Evolutionary conservation across 2,888 invertebrate species (phyloP).

Genomic region (Lithosia quadra): DNA sequence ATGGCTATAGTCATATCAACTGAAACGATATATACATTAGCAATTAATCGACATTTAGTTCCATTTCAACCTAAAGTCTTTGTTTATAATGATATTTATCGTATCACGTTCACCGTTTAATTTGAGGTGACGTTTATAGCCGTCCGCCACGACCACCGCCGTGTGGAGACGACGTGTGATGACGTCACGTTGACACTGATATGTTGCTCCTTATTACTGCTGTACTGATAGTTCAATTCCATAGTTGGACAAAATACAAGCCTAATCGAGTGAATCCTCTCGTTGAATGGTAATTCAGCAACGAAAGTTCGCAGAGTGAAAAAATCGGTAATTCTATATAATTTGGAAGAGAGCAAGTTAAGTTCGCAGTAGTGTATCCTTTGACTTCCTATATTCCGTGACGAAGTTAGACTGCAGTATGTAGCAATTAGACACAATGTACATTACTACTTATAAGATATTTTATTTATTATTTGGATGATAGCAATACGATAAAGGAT

Average conservation of each 20-base stretch:
- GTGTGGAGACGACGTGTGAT: conserved; percentile 5
- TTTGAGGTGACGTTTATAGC: neutral
- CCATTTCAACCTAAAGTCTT: neutral
- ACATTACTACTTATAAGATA: neutral
- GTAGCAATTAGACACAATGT: no score
- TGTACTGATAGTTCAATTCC: neutral
- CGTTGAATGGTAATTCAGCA: neutral
- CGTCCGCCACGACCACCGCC: conserved; percentile 3
- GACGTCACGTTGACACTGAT: conserved; percentile 8
- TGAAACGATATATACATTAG: no score
- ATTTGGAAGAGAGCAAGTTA: neutral
- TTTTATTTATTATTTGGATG: neutral
- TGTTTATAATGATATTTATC: neutral
- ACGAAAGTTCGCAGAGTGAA: neutral
- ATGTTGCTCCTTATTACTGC: conserved; percentile 8
- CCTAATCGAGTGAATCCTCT: conserved; percentile 1
- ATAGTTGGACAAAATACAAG: neutral
- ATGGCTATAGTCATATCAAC: no score
- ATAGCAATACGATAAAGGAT: no score
- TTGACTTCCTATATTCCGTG: neutral
- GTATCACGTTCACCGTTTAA: conserved; percentile 5
- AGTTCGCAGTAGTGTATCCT: neutral
- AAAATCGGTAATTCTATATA: neutral
- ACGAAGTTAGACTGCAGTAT: no score
- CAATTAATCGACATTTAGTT: neutral